Percentiles rank a stretch among this genome's conserved stretches.
phyloP scores from a whole-genome alignment of 2,888 invertebrate species.

The Diabrotica balteata region DNA sequence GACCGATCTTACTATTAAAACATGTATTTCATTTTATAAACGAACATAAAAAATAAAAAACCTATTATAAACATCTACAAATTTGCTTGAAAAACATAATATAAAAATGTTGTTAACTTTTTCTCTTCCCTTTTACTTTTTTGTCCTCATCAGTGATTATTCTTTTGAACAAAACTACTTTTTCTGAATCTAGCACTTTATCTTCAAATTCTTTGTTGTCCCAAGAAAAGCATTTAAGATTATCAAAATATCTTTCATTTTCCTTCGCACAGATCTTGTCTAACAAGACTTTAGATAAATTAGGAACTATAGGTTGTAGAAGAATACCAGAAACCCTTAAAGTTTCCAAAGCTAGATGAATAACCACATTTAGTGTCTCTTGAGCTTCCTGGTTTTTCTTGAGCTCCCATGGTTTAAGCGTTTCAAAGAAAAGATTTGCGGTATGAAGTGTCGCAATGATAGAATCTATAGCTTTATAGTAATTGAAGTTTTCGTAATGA shows the following conservation, averaged over 20 bases:
- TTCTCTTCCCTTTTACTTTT: conserved; percentile 1
- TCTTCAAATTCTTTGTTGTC: conserved; percentile 41
- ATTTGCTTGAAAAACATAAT: no score
- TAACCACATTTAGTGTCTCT: conserved; percentile 72
- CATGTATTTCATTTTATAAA: no score
- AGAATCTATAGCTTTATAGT: conserved; percentile 83
- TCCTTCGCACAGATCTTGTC: conserved; percentile 68
- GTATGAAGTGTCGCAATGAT: conserved; percentile 77
- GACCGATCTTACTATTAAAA: no score
- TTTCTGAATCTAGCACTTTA: conserved; percentile 43
- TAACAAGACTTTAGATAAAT: conserved; percentile 71
- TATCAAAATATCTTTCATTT: conserved; percentile 63
- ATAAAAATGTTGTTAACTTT: no score
- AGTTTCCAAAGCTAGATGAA: conserved; percentile 86
- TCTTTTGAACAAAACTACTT: conserved; percentile 52
- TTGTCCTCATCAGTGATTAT: conserved; percentile 46
- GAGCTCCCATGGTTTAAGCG: conserved; percentile 88
- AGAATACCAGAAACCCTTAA: conserved; percentile 81
- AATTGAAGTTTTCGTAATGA: conserved; percentile 78
- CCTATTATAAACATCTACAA: no score
- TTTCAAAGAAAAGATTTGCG: conserved; percentile 87
- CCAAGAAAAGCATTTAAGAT: conserved; percentile 57
- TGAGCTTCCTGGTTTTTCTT: conserved; percentile 65
- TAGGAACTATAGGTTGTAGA: conserved; percentile 87
- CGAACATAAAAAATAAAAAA: no score